Evolutionary conservation across 1,140 invertebrate species (phyloP).

Genomic region (Lordiphosa stackelbergi): DNA sequence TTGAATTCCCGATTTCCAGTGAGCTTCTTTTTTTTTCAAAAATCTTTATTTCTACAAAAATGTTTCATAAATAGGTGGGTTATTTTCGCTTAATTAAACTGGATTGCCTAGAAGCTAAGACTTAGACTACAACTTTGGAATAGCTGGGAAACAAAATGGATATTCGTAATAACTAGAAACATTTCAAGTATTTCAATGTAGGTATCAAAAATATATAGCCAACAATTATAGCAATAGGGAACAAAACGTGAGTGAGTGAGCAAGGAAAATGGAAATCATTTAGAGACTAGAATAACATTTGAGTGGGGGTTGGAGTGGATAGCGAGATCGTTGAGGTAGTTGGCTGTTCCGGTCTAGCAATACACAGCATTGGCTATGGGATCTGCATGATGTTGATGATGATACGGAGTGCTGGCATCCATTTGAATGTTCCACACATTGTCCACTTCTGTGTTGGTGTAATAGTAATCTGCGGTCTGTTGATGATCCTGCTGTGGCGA

Average conservation of each 20-base stretch:
- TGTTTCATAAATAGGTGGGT: constrained; percentile 68
- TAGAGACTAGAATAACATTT: constrained; percentile 75
- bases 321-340: constrained; percentile 7
- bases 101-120: constrained; percentile 23
- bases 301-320: constrained; percentile 32
- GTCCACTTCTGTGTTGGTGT: constrained; percentile 64
- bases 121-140: constrained; percentile 60
- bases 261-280: constrained; percentile 28
- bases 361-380: constrained; percentile 29
- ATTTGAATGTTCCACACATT: constrained; percentile 73
- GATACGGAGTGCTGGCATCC: constrained; percentile 38
- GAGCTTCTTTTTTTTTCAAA: constrained; percentile 3
- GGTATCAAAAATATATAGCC: constrained; percentile 24
- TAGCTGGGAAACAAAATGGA: constrained; percentile 56
- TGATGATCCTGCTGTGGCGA: constrained; percentile 34
- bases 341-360: constrained; percentile 29
- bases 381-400: constrained; percentile 17
- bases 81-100: constrained; percentile 30
- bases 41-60: constrained; percentile 53
- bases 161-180: constrained; percentile 43
- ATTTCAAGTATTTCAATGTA: constrained; percentile 12
- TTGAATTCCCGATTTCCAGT: too few species aligned
- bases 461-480: constrained; percentile 59
- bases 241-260: constrained; percentile 40
- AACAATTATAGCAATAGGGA: constrained; percentile 28